A percentile compares a stretch with the other conserved stretches of the same genome.
phyloP scores from a whole-genome alignment of 2,888 invertebrate species.

The Drosophila subsilvestris region DNA sequence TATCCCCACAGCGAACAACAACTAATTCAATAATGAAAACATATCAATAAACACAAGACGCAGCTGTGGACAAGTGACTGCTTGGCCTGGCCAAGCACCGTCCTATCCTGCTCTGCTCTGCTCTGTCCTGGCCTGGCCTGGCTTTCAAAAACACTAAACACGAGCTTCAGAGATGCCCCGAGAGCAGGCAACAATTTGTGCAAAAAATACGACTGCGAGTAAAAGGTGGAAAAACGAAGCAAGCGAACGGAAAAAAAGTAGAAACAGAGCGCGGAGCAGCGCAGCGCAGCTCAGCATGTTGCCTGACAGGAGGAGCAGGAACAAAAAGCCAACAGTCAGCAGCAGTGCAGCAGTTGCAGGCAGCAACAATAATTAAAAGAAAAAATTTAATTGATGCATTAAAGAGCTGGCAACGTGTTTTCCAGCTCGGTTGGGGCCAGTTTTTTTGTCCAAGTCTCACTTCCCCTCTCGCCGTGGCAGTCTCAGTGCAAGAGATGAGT shows the following conservation, averaged over 20 bases:
- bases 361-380: slow-evolving; percentile 73
- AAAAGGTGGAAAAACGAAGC: slow-evolving; percentile 43
- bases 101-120: background rate
- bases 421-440: slow-evolving; percentile 42
- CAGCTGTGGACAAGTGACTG: slow-evolving; percentile 57
- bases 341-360: slow-evolving; percentile 22
- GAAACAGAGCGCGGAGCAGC: slow-evolving; percentile 28
- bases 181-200: slow-evolving; percentile 44
- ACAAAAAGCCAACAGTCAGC: slow-evolving; percentile 61
- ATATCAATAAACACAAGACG: slow-evolving; percentile 75
- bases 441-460: slow-evolving; percentile 10
- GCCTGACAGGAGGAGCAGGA: slow-evolving; percentile 63
- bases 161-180: slow-evolving; percentile 53
- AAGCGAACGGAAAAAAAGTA: slow-evolving; percentile 28
- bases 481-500: slow-evolving; percentile 44
- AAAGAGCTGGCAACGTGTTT: slow-evolving; percentile 71
- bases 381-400: slow-evolving; percentile 79
- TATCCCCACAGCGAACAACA: slow-evolving; percentile 31
- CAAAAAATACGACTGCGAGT: slow-evolving; percentile 20
- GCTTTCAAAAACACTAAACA: slow-evolving; percentile 68
- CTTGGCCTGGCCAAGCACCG: background rate
- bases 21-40: slow-evolving; percentile 80
- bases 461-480: slow-evolving; percentile 1
- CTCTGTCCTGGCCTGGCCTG: slow-evolving; percentile 27
- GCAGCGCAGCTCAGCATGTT: slow-evolving; percentile 71